Base-by-base conservation (phyloP, 2,797 vertebrate genomes). In the Molossus alvarezi region DNA sequence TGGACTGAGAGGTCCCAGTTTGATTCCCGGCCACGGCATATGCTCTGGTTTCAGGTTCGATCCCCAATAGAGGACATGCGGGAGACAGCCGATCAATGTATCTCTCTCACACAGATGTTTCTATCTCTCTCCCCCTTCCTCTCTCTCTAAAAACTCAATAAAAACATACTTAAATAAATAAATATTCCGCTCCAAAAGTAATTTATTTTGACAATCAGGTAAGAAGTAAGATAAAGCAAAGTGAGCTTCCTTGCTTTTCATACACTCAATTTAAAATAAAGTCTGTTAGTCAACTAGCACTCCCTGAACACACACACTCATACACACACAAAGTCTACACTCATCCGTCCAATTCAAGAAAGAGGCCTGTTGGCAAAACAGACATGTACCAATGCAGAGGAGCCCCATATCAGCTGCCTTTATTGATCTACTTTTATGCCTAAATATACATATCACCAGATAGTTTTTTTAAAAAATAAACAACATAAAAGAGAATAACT, bases 401-500 rank as follows among this genome's bases (percentile, higher is more conserved):
- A 79, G 48, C 12, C 13, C 79, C 29, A 6, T 5, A 15, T 25
- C 10, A 53, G 48, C 72, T 73, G n/a, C 60, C 72, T 33, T 29
- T 57, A 8, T 9, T 79, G 53, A 69, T 53, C 20, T 27, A 65
- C 48, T 5, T 58, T 67, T 51, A 84, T 27, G 9, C 41, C 58
- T 67, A 73, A 65, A 67, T 48, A 53, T 5, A 23, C 4, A 15
- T 55, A 27, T 2, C 33, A 33, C 8, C 45, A 76, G 60, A 12
- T 33, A 57, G 48, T 45, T 45, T 45, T 57, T 82, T 76, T 33
- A 91, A 33, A 29, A 96, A 93, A 64, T 45, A 81, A 84, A 60
- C 20, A 57, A 51, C 1, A 12, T 48, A 67, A 80, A 87, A 88
- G 41, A 82, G 15, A 58, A 67, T 21, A 58, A 55, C 20, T 80